Evolutionary conservation across 2,888 invertebrate species (phyloP).

Genomic region (Andrena trimmerana): DNA sequence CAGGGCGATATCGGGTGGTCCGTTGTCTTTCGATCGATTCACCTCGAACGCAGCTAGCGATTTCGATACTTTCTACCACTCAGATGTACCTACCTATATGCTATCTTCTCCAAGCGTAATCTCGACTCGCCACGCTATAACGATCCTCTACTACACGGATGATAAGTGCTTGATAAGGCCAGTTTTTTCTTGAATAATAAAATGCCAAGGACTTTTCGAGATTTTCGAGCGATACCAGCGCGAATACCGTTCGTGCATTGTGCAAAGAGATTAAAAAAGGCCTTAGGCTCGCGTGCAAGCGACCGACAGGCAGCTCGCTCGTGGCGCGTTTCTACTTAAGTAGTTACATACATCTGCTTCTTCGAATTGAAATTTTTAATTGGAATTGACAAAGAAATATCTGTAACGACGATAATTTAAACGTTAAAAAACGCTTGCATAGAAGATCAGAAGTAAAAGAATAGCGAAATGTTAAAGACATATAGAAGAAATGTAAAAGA

Average conservation of each 20-base stretch:
- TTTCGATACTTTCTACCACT: slow-evolving; percentile 59
- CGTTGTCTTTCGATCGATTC: slow-evolving; percentile 60
- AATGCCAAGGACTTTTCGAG: slow-evolving; percentile 21
- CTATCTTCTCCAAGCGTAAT: slow-evolving; percentile 53
- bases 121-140: slow-evolving; percentile 40
- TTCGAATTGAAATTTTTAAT: neutral
- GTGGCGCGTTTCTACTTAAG: neutral
- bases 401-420: neutral
- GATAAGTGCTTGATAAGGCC: slow-evolving; percentile 46
- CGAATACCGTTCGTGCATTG: slow-evolving; percentile 25
- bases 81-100: slow-evolving; percentile 13
- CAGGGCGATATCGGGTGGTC: slow-evolving; percentile 54
- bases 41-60: slow-evolving; percentile 49
- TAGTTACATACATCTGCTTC: neutral
- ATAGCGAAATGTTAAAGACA: too few species aligned
- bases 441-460: too few species aligned
- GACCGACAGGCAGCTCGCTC: slow-evolving; percentile 18
- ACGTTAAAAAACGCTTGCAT: too few species aligned
- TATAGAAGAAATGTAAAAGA: too few species aligned
- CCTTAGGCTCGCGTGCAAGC: neutral
- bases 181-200: slow-evolving; percentile 52
- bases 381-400: neutral
- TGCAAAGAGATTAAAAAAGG: slow-evolving; percentile 16
- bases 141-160: slow-evolving; percentile 38
- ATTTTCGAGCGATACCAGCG: slow-evolving; percentile 20